phyloP scores from a whole-genome alignment of 2,888 invertebrate species.

The Vesta saturnalis region DNA sequence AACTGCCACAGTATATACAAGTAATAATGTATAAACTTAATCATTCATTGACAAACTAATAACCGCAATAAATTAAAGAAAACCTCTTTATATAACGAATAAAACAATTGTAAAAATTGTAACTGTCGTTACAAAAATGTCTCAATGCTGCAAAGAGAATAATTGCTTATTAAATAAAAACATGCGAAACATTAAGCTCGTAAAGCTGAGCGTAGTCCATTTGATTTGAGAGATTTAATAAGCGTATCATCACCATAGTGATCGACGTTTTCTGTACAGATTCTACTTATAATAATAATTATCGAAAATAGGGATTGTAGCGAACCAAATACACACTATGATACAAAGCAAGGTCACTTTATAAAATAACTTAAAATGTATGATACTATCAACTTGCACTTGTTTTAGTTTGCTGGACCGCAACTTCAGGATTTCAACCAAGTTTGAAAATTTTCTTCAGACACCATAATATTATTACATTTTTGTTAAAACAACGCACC shows the following conservation, averaged over 20 bases:
- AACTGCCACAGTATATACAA: conserved; percentile 34
- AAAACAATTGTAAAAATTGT: too few species aligned
- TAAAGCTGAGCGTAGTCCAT: conserved; percentile 35
- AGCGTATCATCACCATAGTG: conserved; percentile 46
- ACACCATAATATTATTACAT: background rate
- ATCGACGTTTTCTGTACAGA: conserved; percentile 53
- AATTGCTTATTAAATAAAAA: conserved; percentile 44
- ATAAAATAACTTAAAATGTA: conserved; percentile 53
- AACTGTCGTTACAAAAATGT: conserved; percentile 42
- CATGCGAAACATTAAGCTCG: conserved; percentile 30
- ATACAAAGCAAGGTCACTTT: conserved; percentile 72
- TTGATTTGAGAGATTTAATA: conserved; percentile 44
- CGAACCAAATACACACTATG: conserved; percentile 61
- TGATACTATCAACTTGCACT: conserved; percentile 56
- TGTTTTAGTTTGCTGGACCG: conserved; percentile 51
- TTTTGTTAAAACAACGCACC: too few species aligned
- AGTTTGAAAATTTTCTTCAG: conserved; percentile 40
- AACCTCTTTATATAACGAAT: conserved; percentile 29
- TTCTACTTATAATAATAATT: conserved; percentile 46
- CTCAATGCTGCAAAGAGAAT: conserved; percentile 46
- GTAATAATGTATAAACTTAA: conserved; percentile 22
- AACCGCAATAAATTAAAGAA: conserved; percentile 35
- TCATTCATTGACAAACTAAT: conserved; percentile 20
- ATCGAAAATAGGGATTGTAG: conserved; percentile 44
- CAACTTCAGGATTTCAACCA: conserved; percentile 40